Base-by-base conservation (phyloP, 2,888 invertebrate genomes). In the Brenthis daphne region DNA sequence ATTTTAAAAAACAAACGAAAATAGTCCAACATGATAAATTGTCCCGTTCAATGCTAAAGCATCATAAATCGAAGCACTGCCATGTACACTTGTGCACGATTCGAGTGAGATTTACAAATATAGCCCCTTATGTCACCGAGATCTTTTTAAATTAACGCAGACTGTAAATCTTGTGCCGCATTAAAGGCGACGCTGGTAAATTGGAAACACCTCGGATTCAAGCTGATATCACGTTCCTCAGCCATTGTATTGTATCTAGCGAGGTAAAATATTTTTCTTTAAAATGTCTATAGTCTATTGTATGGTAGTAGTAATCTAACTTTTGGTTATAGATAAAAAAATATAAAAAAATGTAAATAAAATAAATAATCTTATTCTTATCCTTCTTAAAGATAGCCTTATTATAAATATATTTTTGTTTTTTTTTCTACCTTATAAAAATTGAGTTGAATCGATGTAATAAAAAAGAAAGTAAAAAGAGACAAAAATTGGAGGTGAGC, bases 131-230 rank as follows among this genome's bases (percentile, higher is more conserved):
- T 86, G 85, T 88, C 88, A 89, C 82, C 79, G 79, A 77, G 78
- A 79, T 84, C 79, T 83, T 89, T 87, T 88, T 86, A 89, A 90
- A 89, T 89, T 85, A 89, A 88, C 85, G 82, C 80, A 74, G 84
- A 83, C 82, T 86, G 86, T 90, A 89, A 90, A 90, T 89, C 89
- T 88, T 85, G 83, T 81, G 78, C 80, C 82, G 81, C 81, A 83
- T 82, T 83, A 81, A 80, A 80, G 78, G 77, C 79, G 81, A 79
- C 83, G 78, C 76, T 75, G 57, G 83, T 87, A 88, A 89, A 90
- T 89, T 90, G 87, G 86, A 86, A 88, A 87, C 90, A 88, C 88
- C 87, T 87, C 84, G 81, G 70, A 77, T 80, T 77, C 77, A 72
- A 79, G 79, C 78, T 61, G 65, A 47, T 58, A 33, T 57, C 24